Evolutionary conservation across 2,797 vertebrate genomes (phyloP).

Genomic region (Girardinus metallicus): DNA sequence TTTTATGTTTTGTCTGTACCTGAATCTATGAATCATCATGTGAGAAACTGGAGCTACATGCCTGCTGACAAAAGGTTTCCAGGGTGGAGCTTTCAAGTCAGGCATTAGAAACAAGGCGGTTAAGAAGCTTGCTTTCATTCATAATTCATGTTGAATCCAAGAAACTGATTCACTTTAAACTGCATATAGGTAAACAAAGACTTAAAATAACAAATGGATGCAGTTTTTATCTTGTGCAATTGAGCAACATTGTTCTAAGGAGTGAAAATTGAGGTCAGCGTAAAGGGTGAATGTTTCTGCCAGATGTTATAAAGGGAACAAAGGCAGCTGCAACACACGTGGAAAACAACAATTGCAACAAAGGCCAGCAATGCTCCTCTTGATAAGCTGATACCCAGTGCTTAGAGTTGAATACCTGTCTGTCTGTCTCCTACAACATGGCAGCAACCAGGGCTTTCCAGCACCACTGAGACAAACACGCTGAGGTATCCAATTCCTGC

Average conservation of each 20-base stretch:
- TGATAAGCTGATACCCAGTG: conserved; percentile 42
- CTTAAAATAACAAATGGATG: conserved; percentile 12
- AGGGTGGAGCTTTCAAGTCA: conserved; percentile 35
- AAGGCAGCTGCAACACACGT: conserved; percentile 24
- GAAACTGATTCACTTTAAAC: conserved; percentile 43
- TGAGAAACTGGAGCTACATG: conserved; percentile 30
- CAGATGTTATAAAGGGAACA: background rate
- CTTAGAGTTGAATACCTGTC: conserved; percentile 53
- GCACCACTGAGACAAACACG: conserved; percentile 44
- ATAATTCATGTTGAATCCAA: conserved; percentile 73
- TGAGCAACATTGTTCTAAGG: background rate
- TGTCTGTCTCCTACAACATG: conserved; percentile 49
- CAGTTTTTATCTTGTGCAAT: conserved; percentile 1
- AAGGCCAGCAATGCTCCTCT: conserved; percentile 19
- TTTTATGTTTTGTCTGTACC: background rate
- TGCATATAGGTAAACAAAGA: conserved; percentile 24
- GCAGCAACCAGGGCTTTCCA: conserved; percentile 43
- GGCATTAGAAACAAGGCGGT: conserved; percentile 30
- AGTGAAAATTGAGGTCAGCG: conserved; percentile 7
- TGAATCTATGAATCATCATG: conserved; percentile 16
- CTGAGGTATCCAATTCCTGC: conserved; percentile 60
- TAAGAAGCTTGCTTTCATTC: conserved; percentile 48
- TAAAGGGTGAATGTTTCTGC: background rate
- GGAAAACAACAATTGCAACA: conserved; percentile 38
- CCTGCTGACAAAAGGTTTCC: conserved; percentile 39